Percentiles rank a stretch among this genome's conserved stretches.
phyloP scores from a whole-genome alignment of 2,797 vertebrate species.

The Perodicticus potto region DNA sequence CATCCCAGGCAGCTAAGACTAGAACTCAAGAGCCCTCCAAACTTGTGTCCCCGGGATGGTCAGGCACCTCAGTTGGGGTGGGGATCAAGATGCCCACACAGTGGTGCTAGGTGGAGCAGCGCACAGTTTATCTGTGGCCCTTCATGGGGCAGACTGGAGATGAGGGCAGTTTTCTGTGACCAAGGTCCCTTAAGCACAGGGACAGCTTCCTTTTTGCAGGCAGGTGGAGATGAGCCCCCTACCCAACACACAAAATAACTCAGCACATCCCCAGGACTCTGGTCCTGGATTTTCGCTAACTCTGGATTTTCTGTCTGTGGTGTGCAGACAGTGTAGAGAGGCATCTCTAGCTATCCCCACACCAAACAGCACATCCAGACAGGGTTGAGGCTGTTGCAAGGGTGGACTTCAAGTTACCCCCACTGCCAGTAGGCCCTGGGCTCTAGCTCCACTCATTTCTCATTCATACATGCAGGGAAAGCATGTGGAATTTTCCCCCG shows the following conservation, averaged over 20 bases:
- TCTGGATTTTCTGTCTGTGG: background rate
- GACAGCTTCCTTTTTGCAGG: background rate
- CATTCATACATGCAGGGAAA: background rate
- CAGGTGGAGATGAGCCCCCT: background rate
- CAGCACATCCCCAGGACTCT: background rate
- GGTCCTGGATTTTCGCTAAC: no score
- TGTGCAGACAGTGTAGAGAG: background rate
- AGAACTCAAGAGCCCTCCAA: background rate
- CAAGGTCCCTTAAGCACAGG: background rate
- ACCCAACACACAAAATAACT: background rate
- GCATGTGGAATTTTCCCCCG: background rate
- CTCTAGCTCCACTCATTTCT: background rate
- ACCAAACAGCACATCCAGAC: background rate
- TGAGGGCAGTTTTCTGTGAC: background rate
- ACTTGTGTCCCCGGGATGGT: background rate
- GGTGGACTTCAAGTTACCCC: no score
- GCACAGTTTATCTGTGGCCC: background rate
- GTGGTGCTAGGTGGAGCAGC: rapidly evolving
- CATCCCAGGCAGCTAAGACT: background rate
- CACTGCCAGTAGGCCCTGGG: background rate
- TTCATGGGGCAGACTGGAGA: rapidly evolving
- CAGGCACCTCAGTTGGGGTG: background rate
- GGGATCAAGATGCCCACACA: background rate
- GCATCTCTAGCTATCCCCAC: background rate
- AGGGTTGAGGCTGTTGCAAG: no score